Evolutionary conservation across 2,797 vertebrate genomes (phyloP).

Genomic region (Esox lucius): DNA sequence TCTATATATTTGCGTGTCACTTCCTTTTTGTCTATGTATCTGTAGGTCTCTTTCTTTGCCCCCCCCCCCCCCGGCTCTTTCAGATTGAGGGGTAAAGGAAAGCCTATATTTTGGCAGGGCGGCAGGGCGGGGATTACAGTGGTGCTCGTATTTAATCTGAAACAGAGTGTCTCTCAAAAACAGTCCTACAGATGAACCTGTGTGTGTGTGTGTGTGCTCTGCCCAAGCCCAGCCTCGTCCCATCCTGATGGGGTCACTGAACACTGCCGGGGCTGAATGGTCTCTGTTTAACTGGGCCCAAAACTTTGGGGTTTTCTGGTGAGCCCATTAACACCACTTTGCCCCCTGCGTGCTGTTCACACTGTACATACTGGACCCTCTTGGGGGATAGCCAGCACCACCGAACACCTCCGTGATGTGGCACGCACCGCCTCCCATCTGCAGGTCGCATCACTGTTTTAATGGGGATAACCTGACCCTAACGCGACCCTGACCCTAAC

Average conservation of each 20-base stretch:
- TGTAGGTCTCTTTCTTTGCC: background rate
- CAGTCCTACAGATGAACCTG: slow-evolving; percentile 43
- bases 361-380: slow-evolving; percentile 41
- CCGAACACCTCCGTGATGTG: background rate
- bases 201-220: background rate
- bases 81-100: slow-evolving; percentile 45
- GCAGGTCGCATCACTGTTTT: background rate
- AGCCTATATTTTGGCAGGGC: slow-evolving; percentile 62
- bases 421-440: background rate
- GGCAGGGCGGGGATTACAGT: slow-evolving; percentile 65
- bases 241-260: slow-evolving; percentile 34
- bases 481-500: slow-evolving; percentile 1
- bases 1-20: background rate
- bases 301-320: slow-evolving; percentile 56
- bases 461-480: background rate
- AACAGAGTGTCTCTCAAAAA: slow-evolving; percentile 61
- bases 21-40: background rate
- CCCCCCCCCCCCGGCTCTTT: slow-evolving; percentile 12
- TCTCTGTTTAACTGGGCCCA: slow-evolving; percentile 50
- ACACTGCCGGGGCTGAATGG: slow-evolving; percentile 60
- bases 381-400: slow-evolving; percentile 69
- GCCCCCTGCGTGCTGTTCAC: slow-evolving; percentile 57
- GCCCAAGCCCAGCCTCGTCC: slow-evolving; percentile 31
- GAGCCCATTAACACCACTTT: slow-evolving; percentile 49
- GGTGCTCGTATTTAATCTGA: slow-evolving; percentile 67